Base-by-base conservation (phyloP, 2,797 vertebrate genomes). In the Tolypeutes matacus region DNA sequence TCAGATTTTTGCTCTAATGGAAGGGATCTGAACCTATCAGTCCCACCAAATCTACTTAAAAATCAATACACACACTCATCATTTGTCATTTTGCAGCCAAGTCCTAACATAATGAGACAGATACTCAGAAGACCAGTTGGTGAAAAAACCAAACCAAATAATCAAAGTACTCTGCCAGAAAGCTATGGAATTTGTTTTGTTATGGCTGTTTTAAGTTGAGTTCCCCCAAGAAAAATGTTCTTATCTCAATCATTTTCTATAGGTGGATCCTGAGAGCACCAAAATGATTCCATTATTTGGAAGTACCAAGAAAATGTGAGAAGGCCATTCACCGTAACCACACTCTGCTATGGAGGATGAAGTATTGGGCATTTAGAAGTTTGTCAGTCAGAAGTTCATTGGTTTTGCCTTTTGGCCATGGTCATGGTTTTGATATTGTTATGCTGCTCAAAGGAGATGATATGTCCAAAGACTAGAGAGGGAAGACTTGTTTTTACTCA, bases 271-370 rank as follows among this genome's bases (percentile, higher is more conserved):
- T 76, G 60, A 42, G 0, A 73, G 34, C 53, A 82, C 34, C 27
- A 67, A 72, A 39, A 60, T n/a, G 67, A 60, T 42, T 36, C 34
- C 53, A 60, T 67, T 6, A 62, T 88, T 13, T 83, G 85, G 17
- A 95, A 96, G n/a, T 31, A 86, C 70, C 76, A 80, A 53, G 29
- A 76, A 94, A 93, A 39, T 15, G 73, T 34, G 29, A 53, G 70
- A 89, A 89, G 89, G 34, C 34, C 58, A 82, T 64, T 69, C 21
- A 2, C 7, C 73, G 8, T 25, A 88, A 87, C 69, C 73, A 70
- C 39, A 69, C 8, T 75, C 36, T 70, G 60, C 23, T 76, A 81
- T 0, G 20, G 25, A 56, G 11, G 42, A 78, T 31, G 10, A 82
- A 77, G 23, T 86, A 39, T 65, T 73, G n/a, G 51, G 25, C 27